Conservation (phyloP, 1,140 invertebrate species). For the Pseudobourletiella spinata region DNA sequence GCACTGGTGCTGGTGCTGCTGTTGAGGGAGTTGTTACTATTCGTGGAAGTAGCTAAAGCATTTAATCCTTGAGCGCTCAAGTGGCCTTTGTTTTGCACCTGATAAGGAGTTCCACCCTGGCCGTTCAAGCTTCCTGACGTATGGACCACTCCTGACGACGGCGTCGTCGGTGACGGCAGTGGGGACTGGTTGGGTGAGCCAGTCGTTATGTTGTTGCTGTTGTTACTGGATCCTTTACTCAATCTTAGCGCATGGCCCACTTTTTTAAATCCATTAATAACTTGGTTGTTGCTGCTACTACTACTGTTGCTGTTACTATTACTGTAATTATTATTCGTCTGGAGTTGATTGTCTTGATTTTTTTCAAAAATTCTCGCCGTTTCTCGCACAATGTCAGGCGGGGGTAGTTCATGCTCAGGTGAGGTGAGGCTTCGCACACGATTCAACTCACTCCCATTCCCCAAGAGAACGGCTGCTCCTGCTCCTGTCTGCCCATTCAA, state of each 20-base stretch:
- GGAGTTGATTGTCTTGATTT: constrained; percentile 15
- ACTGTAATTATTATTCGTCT: neutral
- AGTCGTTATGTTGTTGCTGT: too few species aligned
- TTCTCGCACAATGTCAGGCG: constrained; percentile 33
- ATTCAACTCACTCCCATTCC: constrained; percentile 5
- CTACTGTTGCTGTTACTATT: neutral
- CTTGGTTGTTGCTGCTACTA: neutral
- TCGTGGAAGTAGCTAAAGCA: neutral
- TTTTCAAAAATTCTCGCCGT: constrained; percentile 35
- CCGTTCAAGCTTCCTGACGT: constrained; percentile 6
- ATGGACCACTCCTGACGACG: neutral
- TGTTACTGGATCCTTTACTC: constrained; percentile 21
- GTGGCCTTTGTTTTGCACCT: neutral
- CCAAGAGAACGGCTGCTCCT: too few species aligned
- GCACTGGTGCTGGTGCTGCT: neutral
- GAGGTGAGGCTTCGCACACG: constrained; percentile 19
- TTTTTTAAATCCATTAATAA: constrained; percentile 13
- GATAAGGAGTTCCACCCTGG: constrained; percentile 4
- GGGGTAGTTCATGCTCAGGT: constrained; percentile 34
- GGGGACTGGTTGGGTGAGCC: constrained; percentile 12
- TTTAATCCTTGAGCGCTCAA: constrained; percentile 3
- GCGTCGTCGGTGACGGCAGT: constrained; percentile 13
- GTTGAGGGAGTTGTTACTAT: neutral
- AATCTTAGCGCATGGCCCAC: constrained; percentile 31
- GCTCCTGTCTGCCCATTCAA: constrained; percentile 3